phyloP scores from a whole-genome alignment of 2,888 invertebrate species.

The Lydus trimaculatus region DNA sequence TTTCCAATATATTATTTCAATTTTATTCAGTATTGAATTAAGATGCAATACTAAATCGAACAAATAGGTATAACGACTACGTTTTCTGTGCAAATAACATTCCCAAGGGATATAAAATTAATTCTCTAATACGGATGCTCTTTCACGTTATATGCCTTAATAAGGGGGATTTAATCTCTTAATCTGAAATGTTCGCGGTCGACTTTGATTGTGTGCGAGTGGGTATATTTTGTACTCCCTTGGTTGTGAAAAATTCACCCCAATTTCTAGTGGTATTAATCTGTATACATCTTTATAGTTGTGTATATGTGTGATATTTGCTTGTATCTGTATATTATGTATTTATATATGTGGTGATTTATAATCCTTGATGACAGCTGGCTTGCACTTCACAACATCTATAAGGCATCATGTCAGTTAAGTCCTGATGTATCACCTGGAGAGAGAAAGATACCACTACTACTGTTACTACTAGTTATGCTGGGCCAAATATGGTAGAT shows the following conservation, averaged over 20 bases:
- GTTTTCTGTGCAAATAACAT: not conserved
- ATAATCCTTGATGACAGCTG: conserved; percentile 37
- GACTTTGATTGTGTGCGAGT: conserved; percentile 35
- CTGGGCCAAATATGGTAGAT: not conserved
- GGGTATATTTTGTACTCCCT: conserved; percentile 11
- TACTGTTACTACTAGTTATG: not conserved
- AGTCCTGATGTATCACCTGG: conserved; percentile 25
- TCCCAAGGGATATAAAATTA: not conserved
- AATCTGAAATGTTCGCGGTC: conserved; percentile 39
- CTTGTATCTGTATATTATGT: not conserved
- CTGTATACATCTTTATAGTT: no score
- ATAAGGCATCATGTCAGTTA: conserved; percentile 17
- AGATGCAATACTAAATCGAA: not conserved
- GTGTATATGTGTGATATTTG: not conserved
- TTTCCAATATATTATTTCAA: not conserved
- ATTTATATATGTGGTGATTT: conserved; percentile 24
- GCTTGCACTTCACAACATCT: conserved; percentile 28
- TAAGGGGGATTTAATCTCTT: conserved; percentile 30
- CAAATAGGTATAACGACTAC: not conserved
- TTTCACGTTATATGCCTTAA: not conserved
- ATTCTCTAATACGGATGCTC: not conserved
- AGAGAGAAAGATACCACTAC: not conserved
- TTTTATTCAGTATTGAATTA: no score
- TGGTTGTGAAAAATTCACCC: not conserved
- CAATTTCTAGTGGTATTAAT: not conserved